Base-by-base conservation (phyloP, 1,140 invertebrate species). In the Hestina assimilis region DNA sequence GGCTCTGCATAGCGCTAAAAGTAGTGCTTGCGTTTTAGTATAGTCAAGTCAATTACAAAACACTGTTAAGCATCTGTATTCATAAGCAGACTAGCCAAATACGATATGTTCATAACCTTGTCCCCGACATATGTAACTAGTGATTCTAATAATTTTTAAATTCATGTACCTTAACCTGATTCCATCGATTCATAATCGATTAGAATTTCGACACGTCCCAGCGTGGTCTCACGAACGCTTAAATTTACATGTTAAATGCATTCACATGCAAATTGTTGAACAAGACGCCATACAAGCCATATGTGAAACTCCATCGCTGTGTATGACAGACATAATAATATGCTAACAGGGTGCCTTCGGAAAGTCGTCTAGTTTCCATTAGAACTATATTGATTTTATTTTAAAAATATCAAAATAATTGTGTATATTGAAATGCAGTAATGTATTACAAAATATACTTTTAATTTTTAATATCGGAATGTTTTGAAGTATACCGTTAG, bases 171-270 rank as follows among this genome's bases (percentile, higher is more conserved):
- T 15, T 28, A 9, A 6, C 19, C 29, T 33, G 3, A 8, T 14
- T 35, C 19, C 29, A 48, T 48, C 12, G 45, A 48, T 38, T 38
- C 33, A 17, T 14, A 38, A 38, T 66, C 58, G 65, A 66, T 61
- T 58, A 53, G 56, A 55, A 26, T 43, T 40, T 48, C 19, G 51
- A 43, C 60, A 55, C 63, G 53, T 58, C 51, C 35, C 50, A 19
- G 14, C 58, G 43, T 17, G 40, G 48, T 40, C 33, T 40, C 38
- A 45, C 41, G 45, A 59, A 58, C 59, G 54, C 46, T 54, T 40
- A 38, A 54, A 72, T 72, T 72, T 69, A 58, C 69, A 72, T 66
- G 54, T 55, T 46, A 50, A 52, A 72, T 62, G 66, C 68, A 70
- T 70, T 66, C 57, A 50, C 42, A 70, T 70, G 71, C 55, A 66